Conservation (phyloP, 2,888 invertebrate genomes). For the Tenthredo amoena region DNA sequence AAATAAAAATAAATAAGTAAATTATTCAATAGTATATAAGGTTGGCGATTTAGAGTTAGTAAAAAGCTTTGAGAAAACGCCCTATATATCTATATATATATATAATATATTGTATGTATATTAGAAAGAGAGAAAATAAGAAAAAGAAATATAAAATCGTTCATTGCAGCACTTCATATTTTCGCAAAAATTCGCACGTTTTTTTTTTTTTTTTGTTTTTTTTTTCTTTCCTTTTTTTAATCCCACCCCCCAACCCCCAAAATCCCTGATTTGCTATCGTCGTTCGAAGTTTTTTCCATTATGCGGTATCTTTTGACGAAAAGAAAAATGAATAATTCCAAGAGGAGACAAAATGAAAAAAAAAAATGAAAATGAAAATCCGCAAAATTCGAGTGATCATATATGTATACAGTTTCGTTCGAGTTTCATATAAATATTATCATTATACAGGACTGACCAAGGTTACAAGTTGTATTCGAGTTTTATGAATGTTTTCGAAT, state of each 20-base stretch:
- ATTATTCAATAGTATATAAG: neutral
- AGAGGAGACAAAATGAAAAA: no score
- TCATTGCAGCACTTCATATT: slow-evolving; percentile 66
- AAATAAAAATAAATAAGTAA: neutral
- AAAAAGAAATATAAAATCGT: slow-evolving; percentile 54
- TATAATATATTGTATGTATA: slow-evolving; percentile 57
- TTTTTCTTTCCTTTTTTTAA: no score
- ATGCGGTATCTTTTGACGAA: neutral
- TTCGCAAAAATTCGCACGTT: slow-evolving; percentile 23
- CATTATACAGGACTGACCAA: slow-evolving; percentile 71
- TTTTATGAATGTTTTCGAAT: neutral
- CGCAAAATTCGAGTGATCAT: neutral
- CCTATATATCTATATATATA: no score
- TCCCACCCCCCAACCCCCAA: neutral
- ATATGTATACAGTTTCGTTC: no score
- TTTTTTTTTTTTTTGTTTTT: neutral
- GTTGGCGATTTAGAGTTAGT: slow-evolving; percentile 66
- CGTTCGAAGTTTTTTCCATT: neutral
- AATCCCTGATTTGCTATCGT: neutral
- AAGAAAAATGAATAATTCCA: neutral
- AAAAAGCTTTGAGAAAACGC: slow-evolving; percentile 63
- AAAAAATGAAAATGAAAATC: neutral
- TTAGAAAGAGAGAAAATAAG: slow-evolving; percentile 58
- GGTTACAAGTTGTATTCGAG: slow-evolving; percentile 60
- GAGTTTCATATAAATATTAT: no score